Percentiles rank a stretch among this genome's conserved stretches.
Evolutionary conservation across 2,888 invertebrate species (phyloP).

Genomic region (Hipparchia sbordonii): DNA sequence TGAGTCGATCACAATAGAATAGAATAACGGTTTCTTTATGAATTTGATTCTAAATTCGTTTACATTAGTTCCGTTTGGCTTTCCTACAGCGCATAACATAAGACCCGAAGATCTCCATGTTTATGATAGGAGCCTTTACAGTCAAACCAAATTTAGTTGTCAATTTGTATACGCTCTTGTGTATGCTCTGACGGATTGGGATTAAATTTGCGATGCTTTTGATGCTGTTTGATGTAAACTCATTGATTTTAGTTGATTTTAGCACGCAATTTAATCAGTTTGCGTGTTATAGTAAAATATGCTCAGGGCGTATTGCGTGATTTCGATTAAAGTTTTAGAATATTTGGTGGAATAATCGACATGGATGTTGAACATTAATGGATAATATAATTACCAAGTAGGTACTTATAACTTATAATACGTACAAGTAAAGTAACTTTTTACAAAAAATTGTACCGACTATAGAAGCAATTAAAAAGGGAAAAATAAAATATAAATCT

Average conservation of each 20-base stretch:
- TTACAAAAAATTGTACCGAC: too few relatives aligned
- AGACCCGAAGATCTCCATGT: too few relatives aligned
- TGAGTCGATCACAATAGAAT: not conserved
- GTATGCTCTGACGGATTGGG: constrained; percentile 17
- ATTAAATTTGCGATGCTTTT: constrained; percentile 26
- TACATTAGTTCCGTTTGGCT: not conserved
- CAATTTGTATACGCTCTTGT: constrained; percentile 30
- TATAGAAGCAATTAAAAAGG: too few relatives aligned
- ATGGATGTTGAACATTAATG: not conserved
- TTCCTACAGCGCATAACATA: too few relatives aligned
- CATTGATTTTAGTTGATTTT: constrained; percentile 24
- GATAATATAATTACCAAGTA: too few relatives aligned
- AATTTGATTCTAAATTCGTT: not conserved
- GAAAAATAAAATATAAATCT: too few relatives aligned
- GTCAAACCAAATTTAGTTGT: constrained; percentile 23
- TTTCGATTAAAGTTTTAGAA: not conserved
- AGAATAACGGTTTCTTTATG: not conserved
- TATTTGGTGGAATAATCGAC: not conserved
- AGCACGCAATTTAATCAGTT: constrained; percentile 4
- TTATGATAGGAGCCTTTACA: constrained; percentile 6
- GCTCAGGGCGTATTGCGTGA: not conserved
- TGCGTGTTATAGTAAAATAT: not conserved
- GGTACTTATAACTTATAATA: too few relatives aligned
- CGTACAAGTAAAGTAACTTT: too few relatives aligned
- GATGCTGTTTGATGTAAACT: constrained; percentile 26